These are phyloP conservation scores for Apodemus sylvaticus DNA, from an alignment of 2,113 vertebrate species.

Conservation along the genomic window DNA sequence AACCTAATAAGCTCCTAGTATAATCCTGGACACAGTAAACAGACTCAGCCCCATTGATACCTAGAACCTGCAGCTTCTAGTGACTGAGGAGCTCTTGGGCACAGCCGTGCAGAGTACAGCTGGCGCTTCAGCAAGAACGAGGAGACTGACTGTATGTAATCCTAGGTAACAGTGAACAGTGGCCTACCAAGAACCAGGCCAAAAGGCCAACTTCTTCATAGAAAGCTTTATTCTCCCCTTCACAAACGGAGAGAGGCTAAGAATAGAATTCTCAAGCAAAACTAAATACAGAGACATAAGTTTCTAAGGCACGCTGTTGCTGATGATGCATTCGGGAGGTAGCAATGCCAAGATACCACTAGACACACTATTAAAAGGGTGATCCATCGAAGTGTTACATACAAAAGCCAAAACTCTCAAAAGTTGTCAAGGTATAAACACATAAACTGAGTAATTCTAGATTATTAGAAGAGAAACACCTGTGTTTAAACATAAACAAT, in stretches of 20 bases:
- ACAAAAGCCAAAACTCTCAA: constrained; percentile 24
- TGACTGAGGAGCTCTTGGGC: neutral
- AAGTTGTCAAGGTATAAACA: neutral
- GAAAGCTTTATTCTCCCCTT: constrained; percentile 16
- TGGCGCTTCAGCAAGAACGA: neutral
- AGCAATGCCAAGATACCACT: constrained; percentile 33
- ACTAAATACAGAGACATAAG: constrained; percentile 41
- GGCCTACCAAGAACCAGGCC: neutral
- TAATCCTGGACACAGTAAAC: neutral
- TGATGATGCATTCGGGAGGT: constrained; percentile 53
- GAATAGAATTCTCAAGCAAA: constrained; percentile 47
- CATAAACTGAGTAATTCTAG: constrained; percentile 38
- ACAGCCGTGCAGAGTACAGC: too few relatives aligned
- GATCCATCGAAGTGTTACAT: neutral
- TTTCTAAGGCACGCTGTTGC: constrained; percentile 14
- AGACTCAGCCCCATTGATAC: neutral
- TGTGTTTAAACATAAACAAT: neutral
- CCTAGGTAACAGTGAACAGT: neutral
- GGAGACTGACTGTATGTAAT: neutral
- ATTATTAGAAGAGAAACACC: neutral
- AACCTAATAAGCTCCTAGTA: neutral
- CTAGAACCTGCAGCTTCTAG: neutral
- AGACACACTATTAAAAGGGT: neutral
- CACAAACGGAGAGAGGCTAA: neutral
- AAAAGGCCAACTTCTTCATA: constrained; percentile 6